Conservation (phyloP, 2,888 invertebrate species). For the Pollenia labialis region DNA sequence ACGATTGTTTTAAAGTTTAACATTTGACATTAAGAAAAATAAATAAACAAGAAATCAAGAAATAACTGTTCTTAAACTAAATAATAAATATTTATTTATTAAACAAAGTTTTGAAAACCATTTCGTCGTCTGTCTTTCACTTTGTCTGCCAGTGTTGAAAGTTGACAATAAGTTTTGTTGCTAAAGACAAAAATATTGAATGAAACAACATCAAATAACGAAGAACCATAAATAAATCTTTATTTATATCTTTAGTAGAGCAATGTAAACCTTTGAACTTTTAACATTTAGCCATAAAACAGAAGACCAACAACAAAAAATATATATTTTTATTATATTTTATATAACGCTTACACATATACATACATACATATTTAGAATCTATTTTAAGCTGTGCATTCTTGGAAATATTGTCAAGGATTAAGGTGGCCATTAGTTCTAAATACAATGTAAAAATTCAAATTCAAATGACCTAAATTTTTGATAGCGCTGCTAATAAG, state of each 20-base stretch:
- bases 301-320: neutral
- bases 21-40: constrained; percentile 13
- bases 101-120: constrained; percentile 7
- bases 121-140: neutral
- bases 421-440: constrained; percentile 24
- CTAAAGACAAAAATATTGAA: constrained; percentile 10
- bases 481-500: no score
- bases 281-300: constrained; percentile 39
- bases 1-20: neutral
- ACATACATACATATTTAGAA: neutral
- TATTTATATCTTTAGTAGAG: constrained; percentile 24
- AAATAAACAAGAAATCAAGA: constrained; percentile 3
- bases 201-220: constrained; percentile 3
- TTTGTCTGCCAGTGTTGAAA: neutral
- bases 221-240: constrained; percentile 33
- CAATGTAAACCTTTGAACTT: constrained; percentile 59
- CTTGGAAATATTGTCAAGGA: neutral
- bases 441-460: neutral
- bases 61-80: neutral
- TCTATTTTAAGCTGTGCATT: neutral
- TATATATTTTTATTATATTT: neutral
- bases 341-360: neutral
- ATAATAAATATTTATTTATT: constrained; percentile 21
- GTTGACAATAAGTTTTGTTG: constrained; percentile 4
- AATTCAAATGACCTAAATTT: neutral